Conservation (phyloP, 1,140 invertebrate genomes). For the Platorchestia sp. region DNA sequence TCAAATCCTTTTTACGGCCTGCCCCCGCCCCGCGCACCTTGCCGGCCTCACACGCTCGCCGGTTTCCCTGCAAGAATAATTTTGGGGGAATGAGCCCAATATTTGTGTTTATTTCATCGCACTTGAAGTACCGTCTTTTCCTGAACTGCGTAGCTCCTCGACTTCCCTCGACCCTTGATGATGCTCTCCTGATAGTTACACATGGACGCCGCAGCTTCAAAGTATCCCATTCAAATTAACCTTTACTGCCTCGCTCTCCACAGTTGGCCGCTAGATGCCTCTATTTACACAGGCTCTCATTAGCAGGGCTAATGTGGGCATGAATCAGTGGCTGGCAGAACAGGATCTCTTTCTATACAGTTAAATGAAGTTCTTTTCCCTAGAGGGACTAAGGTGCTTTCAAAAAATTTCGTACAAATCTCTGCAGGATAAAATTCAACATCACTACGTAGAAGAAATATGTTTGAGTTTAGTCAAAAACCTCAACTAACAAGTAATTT, state of each 20-base stretch:
- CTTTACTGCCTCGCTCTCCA: background rate
- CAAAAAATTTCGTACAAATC: background rate
- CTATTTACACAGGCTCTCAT: background rate
- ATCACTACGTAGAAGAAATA: too few species aligned
- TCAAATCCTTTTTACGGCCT: background rate
- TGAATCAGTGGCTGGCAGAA: background rate
- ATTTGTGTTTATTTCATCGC: background rate
- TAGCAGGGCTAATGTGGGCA: background rate
- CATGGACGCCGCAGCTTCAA: background rate
- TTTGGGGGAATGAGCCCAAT: background rate
- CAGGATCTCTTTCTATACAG: background rate
- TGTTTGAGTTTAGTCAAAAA: too few species aligned
- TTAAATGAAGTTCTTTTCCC: background rate
- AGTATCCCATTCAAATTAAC: background rate
- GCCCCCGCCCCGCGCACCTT: too few species aligned
- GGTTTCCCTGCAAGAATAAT: background rate
- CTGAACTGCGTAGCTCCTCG: background rate
- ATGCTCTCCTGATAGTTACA: background rate
- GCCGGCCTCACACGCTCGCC: background rate
- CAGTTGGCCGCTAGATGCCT: too few species aligned
- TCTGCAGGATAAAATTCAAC: too few species aligned
- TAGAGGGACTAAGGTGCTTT: background rate
- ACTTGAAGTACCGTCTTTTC: background rate
- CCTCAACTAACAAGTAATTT: too few species aligned
- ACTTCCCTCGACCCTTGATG: background rate